phyloP scores from a whole-genome alignment of 2,797 vertebrate species.

The Huso huso region DNA sequence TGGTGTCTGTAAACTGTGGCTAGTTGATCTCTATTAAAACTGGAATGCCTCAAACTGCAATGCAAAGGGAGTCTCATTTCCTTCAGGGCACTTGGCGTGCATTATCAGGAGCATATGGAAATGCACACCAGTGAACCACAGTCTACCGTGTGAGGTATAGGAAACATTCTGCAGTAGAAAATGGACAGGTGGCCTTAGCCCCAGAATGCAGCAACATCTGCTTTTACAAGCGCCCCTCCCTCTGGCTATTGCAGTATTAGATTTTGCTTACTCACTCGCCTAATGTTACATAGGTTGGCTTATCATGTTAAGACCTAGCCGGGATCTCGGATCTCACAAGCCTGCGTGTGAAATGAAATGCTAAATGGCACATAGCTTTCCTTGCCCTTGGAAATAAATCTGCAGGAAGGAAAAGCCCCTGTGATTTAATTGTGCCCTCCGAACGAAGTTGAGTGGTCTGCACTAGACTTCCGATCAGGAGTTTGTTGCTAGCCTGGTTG shows the following conservation, averaged over 20 bases:
- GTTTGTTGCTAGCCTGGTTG: too few relatives aligned
- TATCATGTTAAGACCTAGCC: too few relatives aligned
- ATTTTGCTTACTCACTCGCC: slow-evolving; percentile 11
- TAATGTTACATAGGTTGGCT: slow-evolving; percentile 2
- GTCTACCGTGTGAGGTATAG: neutral
- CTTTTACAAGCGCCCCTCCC: neutral
- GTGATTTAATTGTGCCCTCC: too few relatives aligned
- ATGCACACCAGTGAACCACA: neutral
- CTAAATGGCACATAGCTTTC: too few relatives aligned
- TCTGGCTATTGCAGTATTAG: neutral
- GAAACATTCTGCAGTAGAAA: neutral
- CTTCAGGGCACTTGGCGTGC: neutral
- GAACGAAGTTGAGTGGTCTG: too few relatives aligned
- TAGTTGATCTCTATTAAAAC: too few relatives aligned
- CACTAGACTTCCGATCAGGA: too few relatives aligned
- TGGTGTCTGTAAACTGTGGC: too few relatives aligned
- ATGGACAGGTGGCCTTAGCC: slow-evolving; percentile 6
- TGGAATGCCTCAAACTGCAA: neutral
- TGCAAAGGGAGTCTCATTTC: neutral
- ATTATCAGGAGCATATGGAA: neutral
- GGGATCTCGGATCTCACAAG: too few relatives aligned
- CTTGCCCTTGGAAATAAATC: too few relatives aligned
- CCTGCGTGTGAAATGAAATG: too few relatives aligned
- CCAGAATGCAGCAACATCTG: neutral
- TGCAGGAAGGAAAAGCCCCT: too few relatives aligned